A percentile compares a stretch with the other conserved stretches of the same genome.
Conservation (phyloP, 2,888 invertebrate genomes). For the Epirrhoe tristata region DNA sequence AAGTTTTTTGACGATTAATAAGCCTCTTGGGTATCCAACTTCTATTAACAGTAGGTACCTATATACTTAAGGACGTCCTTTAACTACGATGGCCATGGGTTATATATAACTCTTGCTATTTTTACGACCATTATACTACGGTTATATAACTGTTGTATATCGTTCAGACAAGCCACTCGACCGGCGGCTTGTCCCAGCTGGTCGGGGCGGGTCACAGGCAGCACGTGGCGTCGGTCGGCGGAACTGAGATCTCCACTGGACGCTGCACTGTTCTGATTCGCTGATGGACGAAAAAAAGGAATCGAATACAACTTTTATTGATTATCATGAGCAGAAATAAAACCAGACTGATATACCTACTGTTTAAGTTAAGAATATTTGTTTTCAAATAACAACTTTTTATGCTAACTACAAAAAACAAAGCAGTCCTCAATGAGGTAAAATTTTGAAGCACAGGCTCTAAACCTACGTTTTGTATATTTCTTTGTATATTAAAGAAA, state of each 20-base stretch:
- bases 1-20: too few species aligned
- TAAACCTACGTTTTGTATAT: too few species aligned
- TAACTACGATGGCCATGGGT: not conserved
- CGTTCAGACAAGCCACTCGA: constrained; percentile 78
- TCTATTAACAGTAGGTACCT: not conserved
- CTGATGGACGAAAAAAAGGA: constrained; percentile 47
- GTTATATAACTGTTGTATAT: not conserved
- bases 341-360: too few species aligned
- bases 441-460: too few species aligned
- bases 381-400: too few species aligned
- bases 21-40: not conserved
- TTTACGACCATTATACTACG: too few species aligned
- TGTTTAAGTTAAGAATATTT: too few species aligned
- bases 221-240: constrained; percentile 69
- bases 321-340: too few species aligned
- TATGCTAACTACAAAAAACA: too few species aligned
- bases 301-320: constrained; percentile 8
- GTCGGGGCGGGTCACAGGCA: constrained; percentile 75
- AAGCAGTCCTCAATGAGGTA: too few species aligned
- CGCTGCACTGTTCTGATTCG: constrained; percentile 70
- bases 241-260: constrained; percentile 71
- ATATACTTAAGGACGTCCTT: not conserved
- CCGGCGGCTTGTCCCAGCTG: constrained; percentile 56
- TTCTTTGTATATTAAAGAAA: too few species aligned
- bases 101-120: constrained; percentile 3